Conservation (phyloP, 2,888 invertebrate genomes). For the Lasioglossum lativentre region DNA sequence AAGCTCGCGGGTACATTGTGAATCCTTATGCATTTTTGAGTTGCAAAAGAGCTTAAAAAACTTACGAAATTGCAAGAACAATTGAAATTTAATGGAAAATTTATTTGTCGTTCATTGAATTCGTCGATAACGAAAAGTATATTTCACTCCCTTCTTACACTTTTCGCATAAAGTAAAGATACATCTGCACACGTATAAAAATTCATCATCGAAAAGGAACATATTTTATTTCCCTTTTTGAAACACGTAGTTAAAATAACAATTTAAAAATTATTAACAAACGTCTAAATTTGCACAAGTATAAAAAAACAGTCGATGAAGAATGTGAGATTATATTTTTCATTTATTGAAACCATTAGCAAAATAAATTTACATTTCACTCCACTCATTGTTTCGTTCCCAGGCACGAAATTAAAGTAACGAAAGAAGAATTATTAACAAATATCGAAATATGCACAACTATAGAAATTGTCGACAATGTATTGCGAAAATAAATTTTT, state of each 20-base stretch:
- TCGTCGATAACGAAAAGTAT: neutral
- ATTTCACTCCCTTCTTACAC: too few relatives aligned
- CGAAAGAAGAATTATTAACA: neutral
- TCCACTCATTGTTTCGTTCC: neutral
- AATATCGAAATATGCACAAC: neutral
- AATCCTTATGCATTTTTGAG: constrained; percentile 1
- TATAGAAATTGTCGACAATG: neutral
- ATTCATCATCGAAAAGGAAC: neutral
- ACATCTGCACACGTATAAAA: neutral
- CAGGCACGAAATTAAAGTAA: neutral
- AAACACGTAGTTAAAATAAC: neutral
- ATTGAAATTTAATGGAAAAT: neutral
- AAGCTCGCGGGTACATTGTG: neutral
- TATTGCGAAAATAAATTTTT: neutral
- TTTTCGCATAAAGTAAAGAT: too few relatives aligned
- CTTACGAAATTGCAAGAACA: neutral
- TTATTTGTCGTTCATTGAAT: neutral
- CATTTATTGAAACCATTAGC: neutral
- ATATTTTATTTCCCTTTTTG: neutral
- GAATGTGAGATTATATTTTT: neutral
- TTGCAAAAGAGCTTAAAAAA: neutral
- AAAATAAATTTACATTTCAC: neutral
- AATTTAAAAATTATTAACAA: neutral
- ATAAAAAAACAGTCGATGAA: neutral
- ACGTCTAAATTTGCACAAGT: neutral